Evolutionary conservation across 2,797 vertebrate species (phyloP).

Genomic region (Gila robusta): DNA sequence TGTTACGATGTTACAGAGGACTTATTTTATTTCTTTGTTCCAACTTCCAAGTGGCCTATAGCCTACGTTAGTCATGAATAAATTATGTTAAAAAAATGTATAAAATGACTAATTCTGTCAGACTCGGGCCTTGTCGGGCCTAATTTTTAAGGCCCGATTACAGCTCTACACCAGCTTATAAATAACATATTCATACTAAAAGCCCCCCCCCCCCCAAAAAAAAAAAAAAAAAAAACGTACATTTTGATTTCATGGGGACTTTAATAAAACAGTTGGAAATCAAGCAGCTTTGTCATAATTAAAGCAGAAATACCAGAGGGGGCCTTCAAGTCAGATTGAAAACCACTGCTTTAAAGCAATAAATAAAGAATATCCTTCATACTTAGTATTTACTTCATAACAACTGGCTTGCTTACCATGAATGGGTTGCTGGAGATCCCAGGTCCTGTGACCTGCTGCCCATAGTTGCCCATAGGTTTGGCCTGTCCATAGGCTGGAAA

Average conservation of each 20-base stretch:
- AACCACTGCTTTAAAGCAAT: neutral
- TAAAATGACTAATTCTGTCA: neutral
- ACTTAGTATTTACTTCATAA: neutral
- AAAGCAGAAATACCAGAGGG: neutral
- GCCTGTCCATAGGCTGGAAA: constrained; percentile 92
- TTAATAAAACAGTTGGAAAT: too few relatives aligned
- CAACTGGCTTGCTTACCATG: constrained; percentile 83
- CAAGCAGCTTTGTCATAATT: too few relatives aligned
- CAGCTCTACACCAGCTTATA: neutral
- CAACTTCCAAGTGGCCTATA: too few relatives aligned
- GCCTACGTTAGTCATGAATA: too few relatives aligned
- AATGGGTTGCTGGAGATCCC: constrained; percentile 96
- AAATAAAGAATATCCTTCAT: neutral
- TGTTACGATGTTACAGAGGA: too few relatives aligned
- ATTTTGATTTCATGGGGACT: too few relatives aligned
- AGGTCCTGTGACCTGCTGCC: constrained; percentile 87
- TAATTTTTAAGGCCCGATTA: neutral
- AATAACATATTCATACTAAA: neutral
- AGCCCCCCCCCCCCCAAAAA: too few relatives aligned
- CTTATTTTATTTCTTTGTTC: too few relatives aligned
- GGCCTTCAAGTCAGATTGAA: too few relatives aligned
- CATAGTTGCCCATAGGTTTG: constrained; percentile 92
- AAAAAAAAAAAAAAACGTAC: too few relatives aligned
- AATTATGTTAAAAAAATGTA: too few relatives aligned
- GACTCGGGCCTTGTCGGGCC: neutral